Evolutionary conservation across 2,113 vertebrate species (phyloP), one percentile per base, ranked within the genome.

Genomic region (Scortum barcoo): DNA sequence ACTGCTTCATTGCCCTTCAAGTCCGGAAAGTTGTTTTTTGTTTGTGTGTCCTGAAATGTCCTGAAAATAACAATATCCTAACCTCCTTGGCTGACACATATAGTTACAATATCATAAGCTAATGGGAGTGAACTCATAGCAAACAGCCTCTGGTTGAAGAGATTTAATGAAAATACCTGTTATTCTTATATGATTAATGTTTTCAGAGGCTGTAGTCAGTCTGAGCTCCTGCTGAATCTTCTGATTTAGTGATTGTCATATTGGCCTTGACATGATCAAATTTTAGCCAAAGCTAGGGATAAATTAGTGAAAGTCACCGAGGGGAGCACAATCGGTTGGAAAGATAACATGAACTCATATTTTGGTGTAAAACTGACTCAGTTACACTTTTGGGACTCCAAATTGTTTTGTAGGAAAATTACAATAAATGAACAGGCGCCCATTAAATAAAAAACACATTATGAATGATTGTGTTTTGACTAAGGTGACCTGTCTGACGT

Each of bases 221-320:
- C 65, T 56, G 13, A 69, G n/a, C 61, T 69, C 44, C 17, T 50
- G 48, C 48, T 70, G 42, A 33, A 71, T 65, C 50, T 50, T 48
- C 14, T 60, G 56, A n/a, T 20, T 46, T 7, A 9, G 5, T 6
- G 48, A 50, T 60, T 40, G 22, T 61, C 69, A 69, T 73, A 73
- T 84, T 56, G 58, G 30, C 76, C 48, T 57, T 44, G 66, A 76
- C 57, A 22, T 65, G 17, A 50, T 75, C n/a, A 20, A 5, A 80
- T 79, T 57, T 54, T 5, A 38, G 22, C 40, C 38, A 61, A n/a
- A 48, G 28, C 28, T 6, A 22, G 11, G 44, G 16, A 20, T 44
- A 36, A 67, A 68, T 28, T 0, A 30, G 28, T 61, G 5, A 48
- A 9, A 57, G 26, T 42, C 50, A 26, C 28, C 8, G 8, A 60